Evolutionary conservation across 92 coral and sea anemone genomes (phyloP), one percentile per base, ranked within the genome.

Genomic region (Chrysogorgia sp.): DNA sequence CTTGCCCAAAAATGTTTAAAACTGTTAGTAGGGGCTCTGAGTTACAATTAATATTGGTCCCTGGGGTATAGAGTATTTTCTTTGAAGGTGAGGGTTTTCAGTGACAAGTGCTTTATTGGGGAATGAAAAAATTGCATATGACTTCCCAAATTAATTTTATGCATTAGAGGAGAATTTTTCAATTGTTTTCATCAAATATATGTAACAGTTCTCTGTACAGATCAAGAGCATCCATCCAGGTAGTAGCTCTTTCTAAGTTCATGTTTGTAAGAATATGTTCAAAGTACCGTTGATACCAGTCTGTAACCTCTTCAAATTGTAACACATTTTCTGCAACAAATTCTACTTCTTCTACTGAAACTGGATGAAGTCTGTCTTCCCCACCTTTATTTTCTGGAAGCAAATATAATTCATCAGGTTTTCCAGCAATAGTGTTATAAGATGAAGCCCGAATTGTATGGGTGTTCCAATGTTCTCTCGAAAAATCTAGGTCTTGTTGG

Each of bases 351-450:
- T 67, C 60, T 14, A 22, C 6, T 9, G 76, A 70, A 47, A 70
- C 76, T 21, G 76, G 60, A 17, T 70, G 76, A 45, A 70, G 60
- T 32, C 25, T 47, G 32, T 70, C 31, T 70, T 47, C 76, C 30
- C 76, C 76, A 70, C 25, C 43, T 49, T 37, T 70, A 49, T 34
- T 70, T 70, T 70, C 76, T 0, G 76, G 76, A 25, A 70, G 60
- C 62, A 49, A 12, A 32, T 47, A 70, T 0, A 70, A 22, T 49
- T 70, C 76, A 70, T 26, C 37, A 52, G 21, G 26, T 56, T 56
- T 56, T 10, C 63, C 63, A 56, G 63, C 63, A 10, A 56, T 22
- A 23, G 63, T 60, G 26, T 60, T 22, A 60, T 60, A 31, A 12
- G 67, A 60, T 60, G 67, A 60, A 25, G 67, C 67, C 35, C 45